Conservation (phyloP, 2,797 vertebrate genomes). For the Carapus acus region DNA sequence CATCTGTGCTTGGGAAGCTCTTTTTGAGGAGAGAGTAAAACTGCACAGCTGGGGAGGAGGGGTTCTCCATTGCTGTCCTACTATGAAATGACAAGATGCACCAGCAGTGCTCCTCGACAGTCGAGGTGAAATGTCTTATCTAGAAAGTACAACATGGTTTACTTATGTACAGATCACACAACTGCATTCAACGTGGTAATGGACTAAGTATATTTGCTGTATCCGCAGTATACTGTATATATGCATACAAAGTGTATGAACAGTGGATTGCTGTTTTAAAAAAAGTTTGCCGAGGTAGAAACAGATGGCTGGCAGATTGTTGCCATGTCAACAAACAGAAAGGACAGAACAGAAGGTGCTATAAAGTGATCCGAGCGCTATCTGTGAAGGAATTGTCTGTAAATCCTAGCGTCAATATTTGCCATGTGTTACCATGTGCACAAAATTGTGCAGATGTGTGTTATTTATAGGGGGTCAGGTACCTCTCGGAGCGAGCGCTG, state of each 20-base stretch:
- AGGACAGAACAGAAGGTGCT: conserved; percentile 14
- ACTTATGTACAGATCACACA: too few species aligned
- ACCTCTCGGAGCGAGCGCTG: conserved; percentile 10
- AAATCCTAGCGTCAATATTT: conserved; percentile 49
- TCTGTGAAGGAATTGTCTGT: conserved; percentile 24
- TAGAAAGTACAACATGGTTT: too few species aligned
- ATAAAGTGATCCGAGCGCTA: conserved; percentile 31
- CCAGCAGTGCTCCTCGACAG: too few species aligned
- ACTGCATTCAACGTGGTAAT: too few species aligned
- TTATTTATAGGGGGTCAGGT: conserved; percentile 5
- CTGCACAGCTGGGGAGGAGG: conserved; percentile 1
- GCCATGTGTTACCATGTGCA: conserved; percentile 15
- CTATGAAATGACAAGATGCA: too few species aligned
- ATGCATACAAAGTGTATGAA: neutral
- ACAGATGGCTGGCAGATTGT: conserved; percentile 42
- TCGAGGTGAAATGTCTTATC: too few species aligned
- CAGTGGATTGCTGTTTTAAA: neutral
- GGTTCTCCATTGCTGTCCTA: too few species aligned
- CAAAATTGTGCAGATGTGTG: conserved; percentile 16
- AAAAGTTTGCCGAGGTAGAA: conserved; percentile 19
- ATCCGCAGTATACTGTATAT: too few species aligned
- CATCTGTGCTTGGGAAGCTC: conserved; percentile 18
- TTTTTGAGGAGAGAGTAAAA: conserved; percentile 16
- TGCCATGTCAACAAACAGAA: conserved; percentile 27
- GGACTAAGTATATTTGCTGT: too few species aligned